Base-by-base conservation (phyloP, 2,113 vertebrate species). In the Thamnaconus septentrionalis region DNA sequence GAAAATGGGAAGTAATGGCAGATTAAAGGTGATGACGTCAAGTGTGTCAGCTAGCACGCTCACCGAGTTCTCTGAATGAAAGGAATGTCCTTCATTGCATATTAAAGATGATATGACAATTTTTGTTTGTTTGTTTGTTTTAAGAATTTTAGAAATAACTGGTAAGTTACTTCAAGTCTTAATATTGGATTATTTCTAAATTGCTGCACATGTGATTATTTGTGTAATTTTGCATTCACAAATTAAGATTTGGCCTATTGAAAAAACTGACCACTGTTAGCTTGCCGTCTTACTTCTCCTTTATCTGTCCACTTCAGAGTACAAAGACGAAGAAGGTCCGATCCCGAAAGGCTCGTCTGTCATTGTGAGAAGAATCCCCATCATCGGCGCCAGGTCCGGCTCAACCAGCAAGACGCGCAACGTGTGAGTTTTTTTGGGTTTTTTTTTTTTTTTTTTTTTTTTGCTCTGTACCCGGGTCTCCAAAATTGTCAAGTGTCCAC, bases 321-420 rank as follows among this genome's bases (percentile, higher is more conserved):
- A 98, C 88, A 96, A 93, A 0, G 96, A 98, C 61, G 94, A 97
- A 12, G 93, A 80, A 41, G 93, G 93, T 43, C 88, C 93, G 61
- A 96, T 99, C 79, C 91, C 94, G n/a, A 99, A 96, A 93, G 97
- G 98, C 73, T 97, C 96, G 3, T 98, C 97, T 0, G 96, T 99
- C 64, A 98, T 99, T 77, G 93, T 98, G 71, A 92, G 95, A 87
- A 94, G 97, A 78, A 96, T 98, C 78, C 97, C 97, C n/a, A 92
- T 94, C 78, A 93, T 92, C 68, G 95, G 94, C 81, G 93, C 91
- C 41, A 97, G 93, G 80, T 90, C 95, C 50, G 81, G 94, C 64
- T 90, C 94, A 43, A 94, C 90, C 87, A 95, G 90, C 92, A 99
- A 98, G 91, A 95, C 92, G 59, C 94, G 91, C n/a, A 91, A 94